Conservation (phyloP, 2,797 vertebrate species). For the Gadopsis marmoratus region DNA sequence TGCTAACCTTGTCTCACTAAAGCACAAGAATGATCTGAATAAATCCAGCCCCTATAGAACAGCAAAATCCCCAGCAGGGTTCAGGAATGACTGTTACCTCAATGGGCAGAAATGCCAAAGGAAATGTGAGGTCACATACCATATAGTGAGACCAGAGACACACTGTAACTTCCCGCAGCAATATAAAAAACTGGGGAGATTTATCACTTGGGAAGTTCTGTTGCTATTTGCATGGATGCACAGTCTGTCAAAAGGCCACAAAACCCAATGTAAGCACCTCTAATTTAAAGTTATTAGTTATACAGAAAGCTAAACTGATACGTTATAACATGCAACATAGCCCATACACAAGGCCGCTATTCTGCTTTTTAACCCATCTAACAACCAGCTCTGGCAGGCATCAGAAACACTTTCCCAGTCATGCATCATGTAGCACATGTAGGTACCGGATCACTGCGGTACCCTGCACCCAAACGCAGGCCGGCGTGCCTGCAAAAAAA, state of each 20-base stretch:
- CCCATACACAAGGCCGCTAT: constrained; percentile 54
- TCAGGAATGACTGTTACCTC: constrained; percentile 3
- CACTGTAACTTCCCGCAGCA: constrained; percentile 33
- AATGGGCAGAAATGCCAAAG: constrained; percentile 32
- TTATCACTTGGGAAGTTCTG: neutral
- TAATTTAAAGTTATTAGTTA: constrained; percentile 31
- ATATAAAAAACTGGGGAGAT: neutral
- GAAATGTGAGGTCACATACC: constrained; percentile 44
- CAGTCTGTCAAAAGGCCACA: neutral
- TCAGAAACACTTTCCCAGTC: constrained; percentile 22
- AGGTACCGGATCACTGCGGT: constrained; percentile 80
- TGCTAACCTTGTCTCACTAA: constrained; percentile 15
- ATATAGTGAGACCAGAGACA: constrained; percentile 9
- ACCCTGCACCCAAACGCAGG: constrained; percentile 82
- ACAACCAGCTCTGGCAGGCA: constrained; percentile 2
- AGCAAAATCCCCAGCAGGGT: neutral
- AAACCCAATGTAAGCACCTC: neutral
- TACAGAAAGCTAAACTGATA: constrained; percentile 15
- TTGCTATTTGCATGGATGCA: neutral
- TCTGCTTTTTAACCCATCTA: constrained; percentile 28
- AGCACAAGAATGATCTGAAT: constrained; percentile 11
- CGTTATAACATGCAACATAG: constrained; percentile 26
- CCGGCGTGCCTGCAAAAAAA: constrained; percentile 72
- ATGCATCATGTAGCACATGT: constrained; percentile 49
- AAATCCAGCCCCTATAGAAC: too few relatives aligned